Percentiles rank a stretch among this genome's conserved stretches.
Conservation (phyloP, 2,797 vertebrate genomes). For the Pempheris klunzingeri region DNA sequence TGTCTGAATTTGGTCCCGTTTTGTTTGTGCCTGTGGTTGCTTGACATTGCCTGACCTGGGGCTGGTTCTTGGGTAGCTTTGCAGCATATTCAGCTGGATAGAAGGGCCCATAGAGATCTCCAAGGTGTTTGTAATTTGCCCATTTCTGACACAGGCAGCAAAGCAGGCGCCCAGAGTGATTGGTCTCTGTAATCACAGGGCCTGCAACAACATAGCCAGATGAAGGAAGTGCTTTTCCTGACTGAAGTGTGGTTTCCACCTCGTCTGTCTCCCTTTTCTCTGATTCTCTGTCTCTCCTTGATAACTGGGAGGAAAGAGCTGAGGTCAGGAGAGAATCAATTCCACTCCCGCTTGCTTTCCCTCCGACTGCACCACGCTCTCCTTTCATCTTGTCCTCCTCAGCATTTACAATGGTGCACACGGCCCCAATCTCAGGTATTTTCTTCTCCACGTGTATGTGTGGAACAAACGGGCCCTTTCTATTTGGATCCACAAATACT, state of each 20-base stretch:
- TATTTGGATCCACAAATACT: constrained; percentile 86
- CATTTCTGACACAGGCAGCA: constrained; percentile 99
- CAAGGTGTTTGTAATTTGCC: constrained; percentile 98
- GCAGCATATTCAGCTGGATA: constrained; percentile 97
- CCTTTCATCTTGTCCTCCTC: constrained; percentile 95
- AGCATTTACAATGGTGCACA: constrained; percentile 97
- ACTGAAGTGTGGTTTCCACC: constrained; percentile 84
- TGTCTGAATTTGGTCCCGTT: constrained; percentile 76
- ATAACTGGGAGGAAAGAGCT: constrained; percentile 78
- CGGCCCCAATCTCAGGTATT: constrained; percentile 93
- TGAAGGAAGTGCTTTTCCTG: constrained; percentile 93
- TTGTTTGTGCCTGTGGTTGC: constrained; percentile 70
- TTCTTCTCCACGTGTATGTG: constrained; percentile 98
- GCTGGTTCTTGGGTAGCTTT: constrained; percentile 95
- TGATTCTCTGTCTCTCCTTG: constrained; percentile 83
- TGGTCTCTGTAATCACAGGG: constrained; percentile 93
- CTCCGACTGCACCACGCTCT: constrained; percentile 85
- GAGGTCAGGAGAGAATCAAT: constrained; percentile 78
- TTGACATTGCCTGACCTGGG: constrained; percentile 86
- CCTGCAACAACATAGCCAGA: constrained; percentile 95
- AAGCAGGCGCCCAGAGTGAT: constrained; percentile 92
- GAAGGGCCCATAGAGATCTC: constrained; percentile 98
- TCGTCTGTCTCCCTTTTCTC: constrained; percentile 82
- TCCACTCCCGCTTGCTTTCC: constrained; percentile 72
- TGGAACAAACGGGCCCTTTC: constrained; percentile 93